These are phyloP conservation scores for Pseudochirops cupreus DNA, from an alignment of 2,797 vertebrate species.

Conservation along the genomic window DNA sequence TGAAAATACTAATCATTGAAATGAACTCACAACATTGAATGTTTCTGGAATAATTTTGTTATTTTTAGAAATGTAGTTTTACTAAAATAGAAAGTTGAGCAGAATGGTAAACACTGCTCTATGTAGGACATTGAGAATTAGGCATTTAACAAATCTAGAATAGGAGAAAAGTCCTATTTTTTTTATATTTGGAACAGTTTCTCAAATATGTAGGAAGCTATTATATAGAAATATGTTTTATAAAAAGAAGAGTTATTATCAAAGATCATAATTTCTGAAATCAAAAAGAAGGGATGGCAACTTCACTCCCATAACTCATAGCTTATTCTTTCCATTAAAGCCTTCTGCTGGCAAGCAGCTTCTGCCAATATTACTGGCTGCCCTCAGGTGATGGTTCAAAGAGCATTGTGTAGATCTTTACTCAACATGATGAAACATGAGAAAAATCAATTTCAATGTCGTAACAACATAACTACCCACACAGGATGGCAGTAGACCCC, in stretches of 20 bases:
- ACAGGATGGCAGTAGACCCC: background rate
- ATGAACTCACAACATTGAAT: fast-evolving
- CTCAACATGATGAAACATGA: conserved; percentile 60
- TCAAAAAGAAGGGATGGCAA: background rate
- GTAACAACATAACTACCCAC: background rate
- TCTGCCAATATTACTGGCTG: background rate
- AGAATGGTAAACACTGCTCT: background rate
- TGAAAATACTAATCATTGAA: fast-evolving
- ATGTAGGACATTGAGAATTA: background rate
- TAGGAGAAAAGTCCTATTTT: background rate
- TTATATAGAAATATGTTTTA: background rate
- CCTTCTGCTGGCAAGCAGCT: background rate
- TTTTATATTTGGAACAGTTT: background rate
- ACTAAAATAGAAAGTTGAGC: no score
- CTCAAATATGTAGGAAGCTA: background rate
- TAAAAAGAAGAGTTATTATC: background rate
- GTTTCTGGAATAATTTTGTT: background rate
- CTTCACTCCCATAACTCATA: background rate
- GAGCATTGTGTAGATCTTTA: conserved; percentile 8
- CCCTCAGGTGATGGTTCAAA: conserved; percentile 31
- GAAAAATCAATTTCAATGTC: conserved; percentile 60
- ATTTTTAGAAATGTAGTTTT: conserved; percentile 7
- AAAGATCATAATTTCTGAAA: background rate
- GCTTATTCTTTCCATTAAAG: background rate
- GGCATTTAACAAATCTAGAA: background rate